Evolutionary conservation across 2,113 vertebrate genomes (phyloP), one percentile per base, ranked within the genome.

Genomic region (Pantherophis guttatus): DNA sequence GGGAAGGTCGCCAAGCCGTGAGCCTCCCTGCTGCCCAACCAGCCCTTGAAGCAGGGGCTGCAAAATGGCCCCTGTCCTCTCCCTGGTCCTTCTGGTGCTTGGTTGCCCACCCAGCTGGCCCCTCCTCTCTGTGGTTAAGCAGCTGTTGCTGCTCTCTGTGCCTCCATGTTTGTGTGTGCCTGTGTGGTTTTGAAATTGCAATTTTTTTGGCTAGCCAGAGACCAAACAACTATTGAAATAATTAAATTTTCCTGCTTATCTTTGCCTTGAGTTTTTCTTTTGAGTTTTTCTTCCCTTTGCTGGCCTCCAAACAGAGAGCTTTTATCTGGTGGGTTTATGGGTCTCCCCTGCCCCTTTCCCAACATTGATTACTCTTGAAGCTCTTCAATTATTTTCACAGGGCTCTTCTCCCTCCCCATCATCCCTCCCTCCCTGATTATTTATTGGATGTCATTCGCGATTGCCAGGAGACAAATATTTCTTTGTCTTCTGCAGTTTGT

Each of bases 71-170:
- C 9, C 5, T 39, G 19, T 55, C 29, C 26, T 54, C 91, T 91
- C 17, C 85, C 92, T 89, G 75, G 88, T 88, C 95, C 95, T 96
- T 96, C 95, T 89, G 94, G 94, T 88, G 8, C 13, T 70, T 3
- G 19, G 53, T 52, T 88, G 70, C 91, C 87, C 95, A 94, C 94
- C 95, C 94, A 90, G 94, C 92, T 92, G 91, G 52, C 94, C 9
- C 23, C 21, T 24, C 87, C 81, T 48, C 33, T 89, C 92, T 91
- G 94, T 91, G 93, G 92, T 91, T 93, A 94, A 39, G 94, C 93
- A 13, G 55, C 91, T 93, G 92, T 92, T 59, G 1, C 87, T 0
- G 0, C 6, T 93, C 13, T 4, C 12, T 12, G 9, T 53, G 10
- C 52, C 10, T 10, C 10, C 29, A 89, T 87, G 90, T 65, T 26